These are phyloP conservation scores for Girardinichthys multiradiatus DNA, from an alignment of 2,113 vertebrate genomes.

Conservation along the genomic window DNA sequence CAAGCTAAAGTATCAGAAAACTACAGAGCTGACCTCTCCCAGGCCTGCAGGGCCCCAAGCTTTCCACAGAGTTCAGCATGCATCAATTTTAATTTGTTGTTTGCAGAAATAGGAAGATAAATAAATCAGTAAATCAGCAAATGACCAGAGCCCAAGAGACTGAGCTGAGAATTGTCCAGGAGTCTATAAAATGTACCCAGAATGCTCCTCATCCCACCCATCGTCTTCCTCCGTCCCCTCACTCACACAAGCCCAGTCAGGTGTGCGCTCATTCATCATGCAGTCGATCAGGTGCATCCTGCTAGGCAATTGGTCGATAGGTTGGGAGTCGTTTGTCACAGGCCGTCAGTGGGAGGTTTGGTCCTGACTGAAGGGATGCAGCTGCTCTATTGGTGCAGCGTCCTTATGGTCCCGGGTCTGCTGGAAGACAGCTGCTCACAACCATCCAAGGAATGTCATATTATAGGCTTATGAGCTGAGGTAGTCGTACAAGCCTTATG, in stretches of 20 bases:
- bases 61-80: neutral
- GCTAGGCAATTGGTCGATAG: slow-evolving; percentile 49
- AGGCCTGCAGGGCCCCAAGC: slow-evolving; percentile 14
- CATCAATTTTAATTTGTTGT: slow-evolving; percentile 14
- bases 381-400: slow-evolving; percentile 1
- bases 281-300: slow-evolving; percentile 54
- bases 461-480: too few species aligned
- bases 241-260: neutral
- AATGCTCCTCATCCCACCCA: slow-evolving; percentile 38
- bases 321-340: slow-evolving; percentile 47
- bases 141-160: neutral
- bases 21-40: slow-evolving; percentile 43
- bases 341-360: slow-evolving; percentile 37
- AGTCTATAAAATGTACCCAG: slow-evolving; percentile 42
- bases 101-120: slow-evolving; percentile 14
- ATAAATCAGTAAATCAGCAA: slow-evolving; percentile 14
- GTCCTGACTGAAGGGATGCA: slow-evolving; percentile 14
- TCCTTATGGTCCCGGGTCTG: too few species aligned
- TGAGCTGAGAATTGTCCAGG: neutral
- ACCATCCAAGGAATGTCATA: too few species aligned
- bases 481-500: too few species aligned
- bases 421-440: neutral
- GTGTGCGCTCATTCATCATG: slow-evolving; percentile 37
- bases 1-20: slow-evolving; percentile 12
- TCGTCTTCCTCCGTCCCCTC: neutral